phyloP scores from a whole-genome alignment of 2,888 invertebrate genomes.

The Hemaris fuciformis region DNA sequence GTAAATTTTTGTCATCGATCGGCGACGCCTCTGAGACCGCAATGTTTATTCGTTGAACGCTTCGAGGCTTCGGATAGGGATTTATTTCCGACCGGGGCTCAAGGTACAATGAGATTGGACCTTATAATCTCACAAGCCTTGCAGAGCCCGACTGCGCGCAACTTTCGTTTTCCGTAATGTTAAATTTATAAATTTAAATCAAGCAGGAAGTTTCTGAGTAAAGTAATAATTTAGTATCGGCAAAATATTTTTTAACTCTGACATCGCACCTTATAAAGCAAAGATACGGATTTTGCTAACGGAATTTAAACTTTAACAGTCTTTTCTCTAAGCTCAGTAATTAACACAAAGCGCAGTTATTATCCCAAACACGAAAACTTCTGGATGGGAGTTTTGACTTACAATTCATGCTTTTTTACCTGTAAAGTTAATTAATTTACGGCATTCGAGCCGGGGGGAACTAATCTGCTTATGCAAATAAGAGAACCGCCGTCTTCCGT shows the following conservation, averaged over 20 bases:
- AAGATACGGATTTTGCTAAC: conserved; percentile 29
- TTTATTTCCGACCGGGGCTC: conserved; percentile 61
- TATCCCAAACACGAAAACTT: conserved; percentile 59
- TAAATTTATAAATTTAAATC: not conserved
- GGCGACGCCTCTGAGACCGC: conserved; percentile 47
- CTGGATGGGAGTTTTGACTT: conserved; percentile 53
- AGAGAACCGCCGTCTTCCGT: conserved; percentile 13
- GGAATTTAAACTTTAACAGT: conserved; percentile 52
- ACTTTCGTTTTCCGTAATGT: not conserved
- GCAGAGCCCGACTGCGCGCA: conserved; percentile 25
- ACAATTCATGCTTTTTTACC: conserved; percentile 61
- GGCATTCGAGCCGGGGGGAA: conserved; percentile 52
- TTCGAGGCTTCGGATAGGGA: conserved; percentile 56
- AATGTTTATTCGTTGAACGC: conserved; percentile 62
- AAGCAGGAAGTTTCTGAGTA: not conserved
- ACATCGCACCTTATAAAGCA: conserved; percentile 12
- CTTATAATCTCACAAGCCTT: conserved; percentile 50
- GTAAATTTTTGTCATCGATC: conserved; percentile 59
- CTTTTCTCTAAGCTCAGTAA: conserved; percentile 51
- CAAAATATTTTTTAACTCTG: not conserved
- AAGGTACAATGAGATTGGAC: conserved; percentile 58
- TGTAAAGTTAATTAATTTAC: conserved; percentile 71
- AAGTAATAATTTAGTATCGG: too few species aligned
- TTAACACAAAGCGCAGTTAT: conserved; percentile 64
- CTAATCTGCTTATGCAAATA: conserved; percentile 70